Evolutionary conservation across 2,113 vertebrate genomes (phyloP), one percentile per base, ranked within the genome.

Genomic region (Peromyscus maniculatus): DNA sequence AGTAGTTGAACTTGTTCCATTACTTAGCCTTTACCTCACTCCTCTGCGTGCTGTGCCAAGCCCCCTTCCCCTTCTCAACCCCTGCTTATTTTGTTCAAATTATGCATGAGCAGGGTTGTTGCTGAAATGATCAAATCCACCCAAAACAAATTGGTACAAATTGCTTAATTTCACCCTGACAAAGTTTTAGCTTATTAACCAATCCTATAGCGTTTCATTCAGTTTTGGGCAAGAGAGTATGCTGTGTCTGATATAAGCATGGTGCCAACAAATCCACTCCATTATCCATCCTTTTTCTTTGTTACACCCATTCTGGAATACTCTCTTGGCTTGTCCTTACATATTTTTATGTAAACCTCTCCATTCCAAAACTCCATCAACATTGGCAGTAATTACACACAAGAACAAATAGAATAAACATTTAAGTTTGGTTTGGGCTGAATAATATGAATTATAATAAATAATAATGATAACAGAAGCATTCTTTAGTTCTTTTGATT

Each of bases 331-430:
- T 94, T 28, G 1, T 31, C 4, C 52, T 71, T 11, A 88, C 26
- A 62, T 84, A 78, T 72, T 89, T 89, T 89, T 80, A 28, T 66
- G 93, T 36, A 91, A 94, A 86, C 93, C 39, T 5, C 10, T 89
- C 31, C 11, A 57, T 86, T 93, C 22, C 49, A 31, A 94, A 80
- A 80, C 33, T 82, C 36, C 5, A 69, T 39, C 75, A 90, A 28
- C 26, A 62, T n/a, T 15, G 31, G 49, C 6, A 83, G 55, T 88
- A 88, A 84, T 78, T 43, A 55, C 57, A 43, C 1, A 28, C 17
- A 95, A 21, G 21, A 80, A 17, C 66, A 93, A 78, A n/a, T 1
- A 82, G 64, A n/a, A 79, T 2, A 64, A n/a, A 21, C 11, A n/a
- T 21, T 52, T 72, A 12, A 80, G 26, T 66, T 49, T 59, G 21